phyloP scores from a whole-genome alignment of 2,888 invertebrate species.

The Drosophila ochracea region DNA sequence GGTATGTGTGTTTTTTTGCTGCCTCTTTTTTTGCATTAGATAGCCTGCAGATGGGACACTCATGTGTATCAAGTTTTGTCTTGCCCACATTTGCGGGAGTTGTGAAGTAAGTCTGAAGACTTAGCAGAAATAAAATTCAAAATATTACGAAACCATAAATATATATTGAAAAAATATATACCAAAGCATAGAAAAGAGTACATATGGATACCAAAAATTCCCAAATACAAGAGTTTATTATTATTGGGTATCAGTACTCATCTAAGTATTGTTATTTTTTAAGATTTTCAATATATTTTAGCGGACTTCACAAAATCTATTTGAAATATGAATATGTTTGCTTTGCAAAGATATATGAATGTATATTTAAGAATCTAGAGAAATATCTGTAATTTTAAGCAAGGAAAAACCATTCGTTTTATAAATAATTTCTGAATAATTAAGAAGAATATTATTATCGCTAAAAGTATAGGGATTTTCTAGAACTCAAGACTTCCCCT shows the following conservation, averaged over 20 bases:
- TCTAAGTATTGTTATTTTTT: neutral
- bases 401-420: neutral
- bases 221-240: neutral
- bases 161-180: neutral
- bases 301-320: neutral
- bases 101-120: neutral
- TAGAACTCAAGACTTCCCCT: neutral
- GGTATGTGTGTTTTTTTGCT: constrained; percentile 32
- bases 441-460: neutral
- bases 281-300: neutral
- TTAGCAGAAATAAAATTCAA: neutral
- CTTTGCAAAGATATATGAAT: neutral
- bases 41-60: constrained; percentile 30
- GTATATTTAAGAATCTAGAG: neutral
- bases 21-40: constrained; percentile 43
- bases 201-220: neutral
- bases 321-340: neutral
- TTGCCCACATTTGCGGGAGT: constrained; percentile 4
- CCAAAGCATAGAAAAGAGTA: neutral
- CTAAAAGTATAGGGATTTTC: neutral
- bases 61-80: constrained; percentile 24
- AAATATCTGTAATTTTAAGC: neutral
- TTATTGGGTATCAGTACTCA: neutral
- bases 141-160: neutral
- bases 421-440: neutral